Conservation (phyloP, 2,113 vertebrate species). For the Perca flavescens region DNA sequence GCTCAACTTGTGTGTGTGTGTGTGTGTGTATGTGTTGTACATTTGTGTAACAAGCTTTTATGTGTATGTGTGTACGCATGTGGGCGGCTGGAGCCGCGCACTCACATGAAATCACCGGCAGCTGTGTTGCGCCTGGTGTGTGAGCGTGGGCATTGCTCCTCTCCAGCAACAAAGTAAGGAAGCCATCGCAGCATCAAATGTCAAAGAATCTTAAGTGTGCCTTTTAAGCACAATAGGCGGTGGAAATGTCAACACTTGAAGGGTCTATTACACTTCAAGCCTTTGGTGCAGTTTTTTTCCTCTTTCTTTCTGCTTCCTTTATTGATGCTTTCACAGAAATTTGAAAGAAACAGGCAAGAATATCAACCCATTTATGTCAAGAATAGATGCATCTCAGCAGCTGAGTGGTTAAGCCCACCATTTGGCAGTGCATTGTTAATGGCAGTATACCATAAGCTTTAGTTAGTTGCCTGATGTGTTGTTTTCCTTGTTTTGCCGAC, state of each 20-base stretch:
- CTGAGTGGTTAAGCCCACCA: constrained; percentile 50
- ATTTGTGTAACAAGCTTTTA: neutral
- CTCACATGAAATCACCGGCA: constrained; percentile 53
- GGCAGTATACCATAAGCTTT: neutral
- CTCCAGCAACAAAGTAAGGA: constrained; percentile 66
- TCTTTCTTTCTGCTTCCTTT: constrained; percentile 48
- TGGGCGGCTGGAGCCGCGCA: constrained; percentile 49
- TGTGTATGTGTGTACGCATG: neutral
- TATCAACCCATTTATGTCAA: constrained; percentile 70
- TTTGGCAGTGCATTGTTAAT: constrained; percentile 37
- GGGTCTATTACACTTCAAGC: constrained; percentile 77
- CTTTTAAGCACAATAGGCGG: constrained; percentile 81
- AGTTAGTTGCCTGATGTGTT: neutral
- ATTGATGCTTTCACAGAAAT: constrained; percentile 69
- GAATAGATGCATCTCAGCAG: constrained; percentile 20
- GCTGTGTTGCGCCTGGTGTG: constrained; percentile 45
- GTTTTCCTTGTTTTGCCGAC: constrained; percentile 10
- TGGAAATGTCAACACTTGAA: constrained; percentile 83
- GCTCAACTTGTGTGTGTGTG: neutral
- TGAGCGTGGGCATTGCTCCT: constrained; percentile 62
- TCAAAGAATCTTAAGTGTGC: constrained; percentile 79
- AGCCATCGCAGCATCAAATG: constrained; percentile 77
- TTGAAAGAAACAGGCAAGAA: constrained; percentile 63
- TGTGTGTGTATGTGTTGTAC: neutral
- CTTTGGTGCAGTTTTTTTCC: constrained; percentile 54